Evolutionary conservation across 2,888 invertebrate genomes (phyloP), one percentile per base, ranked within the genome.

Genomic region (Microdon myrmicae): DNA sequence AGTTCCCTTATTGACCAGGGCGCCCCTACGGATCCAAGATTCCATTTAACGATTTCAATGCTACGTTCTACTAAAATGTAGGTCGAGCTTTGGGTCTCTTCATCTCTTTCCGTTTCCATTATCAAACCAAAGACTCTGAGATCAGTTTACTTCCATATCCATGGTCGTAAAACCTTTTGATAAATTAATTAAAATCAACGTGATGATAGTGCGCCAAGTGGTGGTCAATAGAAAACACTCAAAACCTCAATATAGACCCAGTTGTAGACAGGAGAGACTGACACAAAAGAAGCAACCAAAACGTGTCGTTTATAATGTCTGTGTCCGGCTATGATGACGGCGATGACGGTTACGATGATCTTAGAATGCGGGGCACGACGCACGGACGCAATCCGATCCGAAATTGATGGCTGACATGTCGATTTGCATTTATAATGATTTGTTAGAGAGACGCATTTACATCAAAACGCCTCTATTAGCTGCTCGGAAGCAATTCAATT

Each of bases 101-200:
- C 43, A 17, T 7, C 10, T 14, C n/a, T 23, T 8, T n/a, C 6
- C n/a, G 22, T 13, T 2, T 16, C 26, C 6, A 26, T 44, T 41
- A 25, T 14, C 31, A 7, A 25, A 51, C 20, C 23, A 29, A 16
- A 31, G 38, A 28, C 41, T 47, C 53, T 32, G 25, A 61, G 48
- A 43, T 43, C 12, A 31, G 44, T 22, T 14, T 45, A 31, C 23
- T 14, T 17, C 28, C 12, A 25, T 35, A 39, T 25, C 34, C 25
- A 23, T 19, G 5, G 29, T 8, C 34, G 35, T 71, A 72, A 75
- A 72, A 71, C 71, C 70, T 73, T 74, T 71, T 74, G 74, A 74
- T 74, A 74, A 74, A 74, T 74, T 74, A 75, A 74, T 74, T 74
- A 74, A 72, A 75, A 74, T 74, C 64, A 51, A 39, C 43, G 29